These are phyloP conservation scores for Rhabdophis nuchalis DNA, from an alignment of 2,797 vertebrate genomes.

Conservation along the genomic window DNA sequence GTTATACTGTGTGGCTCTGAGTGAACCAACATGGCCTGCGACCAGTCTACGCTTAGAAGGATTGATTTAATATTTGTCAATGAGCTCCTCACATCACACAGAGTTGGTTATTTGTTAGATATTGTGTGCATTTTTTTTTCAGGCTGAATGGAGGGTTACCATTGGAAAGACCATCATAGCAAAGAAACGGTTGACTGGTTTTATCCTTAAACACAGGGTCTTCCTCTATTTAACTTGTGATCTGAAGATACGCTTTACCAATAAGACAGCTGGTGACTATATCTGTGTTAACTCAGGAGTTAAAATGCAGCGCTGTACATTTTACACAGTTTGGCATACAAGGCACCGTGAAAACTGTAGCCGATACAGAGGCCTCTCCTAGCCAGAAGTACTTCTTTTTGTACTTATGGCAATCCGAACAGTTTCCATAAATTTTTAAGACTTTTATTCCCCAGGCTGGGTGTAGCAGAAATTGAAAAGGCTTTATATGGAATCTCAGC, in stretches of 20 bases:
- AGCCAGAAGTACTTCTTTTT: neutral
- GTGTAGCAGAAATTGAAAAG: neutral
- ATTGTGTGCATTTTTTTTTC: neutral
- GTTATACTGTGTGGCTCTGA: neutral
- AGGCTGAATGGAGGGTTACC: neutral
- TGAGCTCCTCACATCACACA: neutral
- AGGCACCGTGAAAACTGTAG: neutral
- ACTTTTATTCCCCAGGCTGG: neutral
- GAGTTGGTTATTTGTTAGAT: neutral
- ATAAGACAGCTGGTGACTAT: neutral
- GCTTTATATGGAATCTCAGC: neutral
- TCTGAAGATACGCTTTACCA: neutral
- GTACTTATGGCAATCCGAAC: neutral
- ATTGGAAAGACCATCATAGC: neutral
- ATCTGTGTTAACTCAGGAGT: neutral
- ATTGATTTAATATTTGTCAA: neutral
- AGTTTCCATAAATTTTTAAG: neutral
- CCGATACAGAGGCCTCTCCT: neutral
- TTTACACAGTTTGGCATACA: neutral
- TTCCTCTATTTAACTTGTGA: neutral
- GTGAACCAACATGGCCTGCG: neutral
- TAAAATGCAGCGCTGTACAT: neutral
- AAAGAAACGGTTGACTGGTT: neutral
- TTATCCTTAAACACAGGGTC: neutral
- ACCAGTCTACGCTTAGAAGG: neutral